A percentile compares a stretch with the other conserved stretches of the same genome.
Evolutionary conservation across 2,888 invertebrate species (phyloP).

Genomic region (Didymodactylos carnosus): DNA sequence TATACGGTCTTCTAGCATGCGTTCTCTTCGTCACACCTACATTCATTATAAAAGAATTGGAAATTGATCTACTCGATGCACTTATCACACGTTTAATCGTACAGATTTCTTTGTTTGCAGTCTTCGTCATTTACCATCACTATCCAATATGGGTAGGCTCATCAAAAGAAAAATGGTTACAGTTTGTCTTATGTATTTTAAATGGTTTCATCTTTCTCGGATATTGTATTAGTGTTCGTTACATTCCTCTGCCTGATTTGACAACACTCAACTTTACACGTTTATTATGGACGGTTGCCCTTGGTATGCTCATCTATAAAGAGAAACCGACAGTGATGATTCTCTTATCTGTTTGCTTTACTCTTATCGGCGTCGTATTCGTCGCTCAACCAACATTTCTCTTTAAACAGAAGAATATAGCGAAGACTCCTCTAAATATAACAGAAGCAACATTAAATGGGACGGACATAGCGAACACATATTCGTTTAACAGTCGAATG

Average conservation of each 20-base stretch:
- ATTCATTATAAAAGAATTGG: background rate
- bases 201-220: background rate
- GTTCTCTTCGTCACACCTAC: background rate
- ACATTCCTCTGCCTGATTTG: background rate
- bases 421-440: background rate
- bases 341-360: background rate
- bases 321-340: background rate
- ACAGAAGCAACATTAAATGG: background rate
- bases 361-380: background rate
- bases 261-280: background rate
- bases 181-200: background rate
- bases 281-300: background rate
- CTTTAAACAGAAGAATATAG: background rate
- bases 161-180: background rate
- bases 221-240: background rate
- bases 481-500: background rate
- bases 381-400: background rate
- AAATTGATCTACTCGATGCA: background rate
- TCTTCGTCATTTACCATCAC: background rate
- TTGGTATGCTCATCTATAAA: background rate
- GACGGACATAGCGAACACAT: background rate
- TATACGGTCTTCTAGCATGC: background rate
- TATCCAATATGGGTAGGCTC: background rate
- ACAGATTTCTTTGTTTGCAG: background rate
- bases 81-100: background rate